Evolutionary conservation across 1,140 invertebrate genomes (phyloP), one percentile per base, ranked within the genome.

Genomic region (Drosophila aff.): DNA sequence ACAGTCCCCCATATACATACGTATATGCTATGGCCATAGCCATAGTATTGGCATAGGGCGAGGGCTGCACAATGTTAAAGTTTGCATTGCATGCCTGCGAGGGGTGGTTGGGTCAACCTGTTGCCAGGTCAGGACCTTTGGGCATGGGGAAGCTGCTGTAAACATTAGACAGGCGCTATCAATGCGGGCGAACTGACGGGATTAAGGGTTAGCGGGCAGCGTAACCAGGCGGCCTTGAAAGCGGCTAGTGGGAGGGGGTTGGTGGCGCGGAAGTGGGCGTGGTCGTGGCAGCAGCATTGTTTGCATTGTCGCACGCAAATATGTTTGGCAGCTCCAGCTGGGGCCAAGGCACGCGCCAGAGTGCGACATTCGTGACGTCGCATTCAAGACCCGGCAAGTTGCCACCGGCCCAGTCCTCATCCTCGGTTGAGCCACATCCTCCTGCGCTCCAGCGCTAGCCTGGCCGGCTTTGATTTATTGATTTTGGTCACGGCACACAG

Each of bases 401-500:
- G 13, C 43, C 41, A 47, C 18, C 33, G 21, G 9, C 4, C 28
- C n/a, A 31, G 28, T n/a, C 26, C 26, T 41, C 18, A 31, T 49
- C 36, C 43, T n/a, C 43, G 49, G 28, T 43, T 26, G 33, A 40
- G 53, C 33, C 53, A 55, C 53, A 55, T 55, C 53, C 43, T 44
- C 43, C 53, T 40, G 53, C 53, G 15, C 18, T 40, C 33, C 53
- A 11, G 52, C 18, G 31, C 36, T 52, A n/a, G 58, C 36, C 61
- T 60, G 81, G 55, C 74, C 64, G 44, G 79, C 86, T 90, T 86
- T 90, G 86, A 90, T 90, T 90, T 90, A 90, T 90, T 90, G 86
- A 90, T 90, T 90, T 86, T 81, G 49, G 87, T 66, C 72, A 64
- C 57, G 61, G 76, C 79, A 84, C 57, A 85, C 78, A 75, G 84